Evolutionary conservation across 92 coral and sea anemone genomes (phyloP).

Genomic region (Actinernus sp.): DNA sequence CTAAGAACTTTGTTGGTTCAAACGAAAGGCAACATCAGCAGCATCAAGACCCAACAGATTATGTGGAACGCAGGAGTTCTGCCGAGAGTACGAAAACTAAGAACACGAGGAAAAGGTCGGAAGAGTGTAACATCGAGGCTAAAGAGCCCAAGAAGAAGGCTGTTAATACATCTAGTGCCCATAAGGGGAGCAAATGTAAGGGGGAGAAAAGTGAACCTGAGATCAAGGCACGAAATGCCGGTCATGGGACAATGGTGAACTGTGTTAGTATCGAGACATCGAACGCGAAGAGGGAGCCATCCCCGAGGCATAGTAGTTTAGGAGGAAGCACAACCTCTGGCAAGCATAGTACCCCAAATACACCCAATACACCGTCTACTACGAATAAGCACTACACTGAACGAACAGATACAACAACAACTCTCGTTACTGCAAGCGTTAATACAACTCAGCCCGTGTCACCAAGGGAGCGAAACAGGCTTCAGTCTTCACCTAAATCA

Average conservation of each 20-base stretch:
- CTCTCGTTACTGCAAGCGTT: background rate
- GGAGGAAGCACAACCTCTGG: background rate
- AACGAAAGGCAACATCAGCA: constrained; percentile 47
- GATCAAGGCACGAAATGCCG: constrained; percentile 26
- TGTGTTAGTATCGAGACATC: constrained; percentile 9
- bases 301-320: constrained; percentile 8
- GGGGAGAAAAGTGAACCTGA: constrained; percentile 43
- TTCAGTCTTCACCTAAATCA: constrained; percentile 31
- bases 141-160: constrained; percentile 27
- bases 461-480: constrained; percentile 20
- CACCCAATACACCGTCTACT: background rate
- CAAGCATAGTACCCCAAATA: background rate
- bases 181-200: constrained; percentile 5
- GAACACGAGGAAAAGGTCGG: constrained; percentile 19
- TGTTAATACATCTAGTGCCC: background rate
- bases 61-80: constrained; percentile 20
- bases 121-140: background rate
- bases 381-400: background rate
- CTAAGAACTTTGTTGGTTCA: constrained; percentile 34
- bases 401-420: background rate
- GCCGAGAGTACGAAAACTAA: constrained; percentile 1
- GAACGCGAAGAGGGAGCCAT: constrained; percentile 11
- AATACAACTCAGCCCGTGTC: constrained; percentile 33
- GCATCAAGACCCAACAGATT: constrained; percentile 32
- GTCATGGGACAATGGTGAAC: background rate